phyloP scores from a whole-genome alignment of 2,113 vertebrate genomes.

The Carlito syrichta region DNA sequence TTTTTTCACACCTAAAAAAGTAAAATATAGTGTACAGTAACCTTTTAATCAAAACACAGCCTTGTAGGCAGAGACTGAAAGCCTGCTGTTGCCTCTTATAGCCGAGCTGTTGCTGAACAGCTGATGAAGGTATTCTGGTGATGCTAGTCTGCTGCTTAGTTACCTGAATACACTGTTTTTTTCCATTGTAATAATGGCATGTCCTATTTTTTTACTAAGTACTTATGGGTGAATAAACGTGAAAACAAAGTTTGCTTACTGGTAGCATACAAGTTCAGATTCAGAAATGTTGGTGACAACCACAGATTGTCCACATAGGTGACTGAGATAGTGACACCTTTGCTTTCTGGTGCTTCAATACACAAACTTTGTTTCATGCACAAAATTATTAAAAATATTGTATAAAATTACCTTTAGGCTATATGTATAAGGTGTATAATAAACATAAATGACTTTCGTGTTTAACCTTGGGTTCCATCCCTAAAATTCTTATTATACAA shows the following conservation, averaged over 20 bases:
- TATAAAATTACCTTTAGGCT: background rate
- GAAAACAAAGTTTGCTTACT: background rate
- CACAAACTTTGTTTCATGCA: background rate
- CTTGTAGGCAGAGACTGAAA: background rate
- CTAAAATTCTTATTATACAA: background rate
- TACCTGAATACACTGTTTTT: background rate
- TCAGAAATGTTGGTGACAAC: background rate
- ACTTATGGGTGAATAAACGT: background rate
- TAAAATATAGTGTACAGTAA: background rate
- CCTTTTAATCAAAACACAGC: background rate
- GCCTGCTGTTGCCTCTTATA: accelerated
- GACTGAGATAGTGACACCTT: background rate
- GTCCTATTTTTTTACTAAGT: background rate
- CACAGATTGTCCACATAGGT: background rate
- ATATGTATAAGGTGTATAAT: background rate
- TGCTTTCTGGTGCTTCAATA: background rate
- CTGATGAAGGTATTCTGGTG: background rate
- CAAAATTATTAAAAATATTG: background rate
- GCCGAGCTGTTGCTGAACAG: background rate
- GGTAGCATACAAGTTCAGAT: background rate
- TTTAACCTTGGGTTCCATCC: background rate
- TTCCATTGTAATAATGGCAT: background rate
- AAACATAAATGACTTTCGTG: background rate
- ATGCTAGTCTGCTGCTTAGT: background rate
- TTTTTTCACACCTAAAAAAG: background rate